Base-by-base conservation (phyloP, 2,113 vertebrate species). In the Elephas maximus region DNA sequence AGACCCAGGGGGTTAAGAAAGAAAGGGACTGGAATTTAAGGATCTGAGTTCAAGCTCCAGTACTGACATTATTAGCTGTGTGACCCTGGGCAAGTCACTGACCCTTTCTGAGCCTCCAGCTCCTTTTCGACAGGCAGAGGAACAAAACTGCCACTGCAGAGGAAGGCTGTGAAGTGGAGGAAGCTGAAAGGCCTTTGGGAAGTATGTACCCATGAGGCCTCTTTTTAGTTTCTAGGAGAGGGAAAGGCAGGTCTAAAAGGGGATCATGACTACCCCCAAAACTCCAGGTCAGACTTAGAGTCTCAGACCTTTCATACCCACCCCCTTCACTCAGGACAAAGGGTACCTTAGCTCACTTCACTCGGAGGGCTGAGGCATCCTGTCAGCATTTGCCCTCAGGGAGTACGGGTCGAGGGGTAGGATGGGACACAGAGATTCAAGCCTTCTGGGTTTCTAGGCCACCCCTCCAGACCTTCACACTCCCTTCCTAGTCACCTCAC, bases 31-130 rank as follows among this genome's bases (percentile, higher is more conserved):
- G 23, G n/a, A 71, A 4, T 83, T 85, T 77, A 80, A 81, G 26
- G 44, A 60, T 67, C 81, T 67, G 76, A 77, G 37, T 81, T 97
- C 73, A 76, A 74, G 41, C n/a, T 90, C 73, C 28, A 80, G n/a
- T 28, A 53, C 71, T 73, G n/a, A 28, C 18, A 28, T 73, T 57
- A 33, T 20, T 77, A 62, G 21, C 93, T 78, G 9, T 74, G 88
- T 88, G 88, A 69, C 15, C 60, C 76, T 94, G 15, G 51, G 17
- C 23, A 93, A 89, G 78, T 78, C 63, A 45, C 48, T 30, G 79
- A 37, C 41, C 57, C 79, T 63, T 74, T 94, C 89, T 86, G 89
- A 93, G 76, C 45, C 57, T 81, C 77, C 76, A 60, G 33, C 24
- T 41, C 21, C 69, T 90, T 92, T 90, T 86, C 85, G 78, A 67